phyloP scores from a whole-genome alignment of 2,888 invertebrate species.

The Drosophila dives region DNA sequence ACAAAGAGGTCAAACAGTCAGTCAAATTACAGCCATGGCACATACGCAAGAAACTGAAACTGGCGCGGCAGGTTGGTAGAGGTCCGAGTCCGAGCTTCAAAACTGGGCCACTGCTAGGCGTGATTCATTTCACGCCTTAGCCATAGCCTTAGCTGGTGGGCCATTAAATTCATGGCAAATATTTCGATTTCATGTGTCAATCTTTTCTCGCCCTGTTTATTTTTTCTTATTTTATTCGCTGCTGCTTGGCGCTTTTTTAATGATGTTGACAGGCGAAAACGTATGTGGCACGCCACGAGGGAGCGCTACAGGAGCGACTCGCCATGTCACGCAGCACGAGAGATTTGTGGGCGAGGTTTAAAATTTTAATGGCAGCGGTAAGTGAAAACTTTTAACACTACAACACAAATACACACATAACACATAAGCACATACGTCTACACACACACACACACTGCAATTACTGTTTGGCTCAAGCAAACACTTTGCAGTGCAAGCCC shows the following conservation, averaged over 20 bases:
- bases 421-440: neutral
- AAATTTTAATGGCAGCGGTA: slow-evolving; percentile 92
- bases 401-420: slow-evolving; percentile 12
- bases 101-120: slow-evolving; percentile 43
- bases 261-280: slow-evolving; percentile 89
- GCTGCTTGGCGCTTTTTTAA: slow-evolving; percentile 57
- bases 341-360: slow-evolving; percentile 93
- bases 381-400: slow-evolving; percentile 80
- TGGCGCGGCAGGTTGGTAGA: slow-evolving; percentile 89
- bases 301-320: slow-evolving; percentile 93
- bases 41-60: slow-evolving; percentile 92
- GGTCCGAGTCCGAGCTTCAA: neutral
- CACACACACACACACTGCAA: slow-evolving; percentile 18
- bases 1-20: slow-evolving; percentile 95
- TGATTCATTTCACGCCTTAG: slow-evolving; percentile 60
- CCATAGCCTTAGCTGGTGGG: slow-evolving; percentile 6
- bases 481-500: slow-evolving; percentile 22
- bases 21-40: slow-evolving; percentile 94
- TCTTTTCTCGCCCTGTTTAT: slow-evolving; percentile 41
- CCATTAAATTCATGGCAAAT: slow-evolving; percentile 68
- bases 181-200: slow-evolving; percentile 72
- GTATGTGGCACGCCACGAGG: slow-evolving; percentile 95
- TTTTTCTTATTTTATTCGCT: slow-evolving; percentile 7
- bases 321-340: slow-evolving; percentile 95
- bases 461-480: slow-evolving; percentile 18